Base-by-base conservation (phyloP, 2,797 vertebrate species). In the Austrolebias charrua region DNA sequence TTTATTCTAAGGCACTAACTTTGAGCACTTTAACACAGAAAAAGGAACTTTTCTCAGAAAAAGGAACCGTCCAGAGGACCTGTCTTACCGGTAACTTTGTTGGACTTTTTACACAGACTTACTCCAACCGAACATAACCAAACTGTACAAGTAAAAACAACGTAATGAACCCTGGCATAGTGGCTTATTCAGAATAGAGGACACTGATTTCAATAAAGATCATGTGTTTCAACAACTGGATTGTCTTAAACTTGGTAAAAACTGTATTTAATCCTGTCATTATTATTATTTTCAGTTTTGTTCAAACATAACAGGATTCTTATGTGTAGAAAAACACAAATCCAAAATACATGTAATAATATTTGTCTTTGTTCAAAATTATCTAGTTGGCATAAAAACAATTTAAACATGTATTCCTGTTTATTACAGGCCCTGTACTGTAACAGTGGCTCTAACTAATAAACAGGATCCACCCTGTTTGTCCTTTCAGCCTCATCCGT, bases 401-500 rank as follows among this genome's bases (percentile, higher is more conserved):
- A 53, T 13, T 13, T 31, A 60, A 66, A 69, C 20, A 45, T 16
- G 0, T 57, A 3, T 15, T 63, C 42, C 19, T 59, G 54, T 5
- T 43, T 55, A 73, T 73, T 55, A 69, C 69, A 76, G 69, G 54
- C 53, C 2, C 20, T 45, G 43, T n/a, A 16, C 38, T 2, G 12
- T 5, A 48, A 20, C 18, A 48, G 19, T 12, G 46, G 19, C 5
- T 10, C 46, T 20, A 48, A 33, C 11, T 4, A 18, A 31, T 33
- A 33, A 57, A 58, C 29, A 46, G 50, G 57, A 66, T 46, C 52
- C 35, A 20, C 28, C 50, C 46, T 52, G 7, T 65, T 64, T 73
- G 50, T 76, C 61, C 60, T 66, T 62, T 63, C 47, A 42, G 51
- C n/a, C 12, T 63, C 43, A 60, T 63, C 59, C 64, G 47, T 29